Evolutionary conservation across 2,888 invertebrate genomes (phyloP), one percentile per base, ranked within the genome.

Genomic region (Chloroclystis v-ata): DNA sequence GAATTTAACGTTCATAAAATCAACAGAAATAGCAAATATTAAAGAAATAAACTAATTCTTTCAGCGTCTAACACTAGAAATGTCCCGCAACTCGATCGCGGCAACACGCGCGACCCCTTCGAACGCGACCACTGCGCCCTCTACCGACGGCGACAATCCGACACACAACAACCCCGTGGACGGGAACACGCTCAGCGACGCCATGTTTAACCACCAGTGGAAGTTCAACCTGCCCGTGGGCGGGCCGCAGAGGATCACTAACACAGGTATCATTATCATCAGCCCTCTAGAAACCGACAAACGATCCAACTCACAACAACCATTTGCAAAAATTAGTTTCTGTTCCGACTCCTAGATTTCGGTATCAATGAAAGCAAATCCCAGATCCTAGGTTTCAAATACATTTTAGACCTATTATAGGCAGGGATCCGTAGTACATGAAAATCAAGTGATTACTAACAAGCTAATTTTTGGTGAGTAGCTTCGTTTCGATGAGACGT

Each of bases 31-130:
- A n/a, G n/a, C n/a, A n/a, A n/a, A n/a, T n/a, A n/a, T n/a, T n/a
- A n/a, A n/a, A n/a, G n/a, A n/a, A n/a, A n/a, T n/a, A n/a, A n/a
- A n/a, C n/a, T n/a, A n/a, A n/a, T n/a, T n/a, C n/a, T 14, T 39
- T 1, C 47, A 47, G 92, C 89, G 92, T 50, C 79, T 93, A 39
- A 89, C 92, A 0, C 87, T 92, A 42, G 93, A 93, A 75, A 91
- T 92, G 78, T 91, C 92, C 1, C 89, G 92, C 46, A 92, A 92
- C 74, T 89, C 91, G 0, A 86, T 90, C 14, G 82, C 90, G n/a
- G 89, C 90, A 33, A 89, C 89, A 0, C 75, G 82, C n/a, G 78
- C 69, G n/a, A 14, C 32, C 11, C 47, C 65, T 0, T 59, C 65
- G 28, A 60, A 60, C 32, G 53, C 72, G 1, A 59, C 52, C 47